Evolutionary conservation across 1,140 invertebrate genomes (phyloP), one percentile per base, ranked within the genome.

Genomic region (Cydia strobilella): DNA sequence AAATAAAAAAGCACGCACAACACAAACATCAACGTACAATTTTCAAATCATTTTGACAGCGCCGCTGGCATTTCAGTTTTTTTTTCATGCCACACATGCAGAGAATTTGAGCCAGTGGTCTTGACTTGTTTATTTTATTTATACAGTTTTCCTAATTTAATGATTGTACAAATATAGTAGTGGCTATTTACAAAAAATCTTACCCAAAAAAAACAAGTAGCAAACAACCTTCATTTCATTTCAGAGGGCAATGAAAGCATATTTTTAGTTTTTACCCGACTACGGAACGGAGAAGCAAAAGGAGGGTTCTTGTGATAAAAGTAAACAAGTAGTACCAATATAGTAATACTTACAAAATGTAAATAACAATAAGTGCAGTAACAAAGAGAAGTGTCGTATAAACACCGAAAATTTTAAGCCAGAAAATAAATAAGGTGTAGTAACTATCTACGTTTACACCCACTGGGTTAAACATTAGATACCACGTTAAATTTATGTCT

Each of bases 401-500:
- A 12, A 83, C 35, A 7, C 82, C 85, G 51, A 86, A 85, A 62
- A 89, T 80, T 15, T 79, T 79, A 66, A 88, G 74, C 87, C 87
- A 90, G 69, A 83, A 75, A 71, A 85, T 71, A 72, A 82, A 74
- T 75, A 80, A 74, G 35, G 78, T 80, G 81, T 83, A 84, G 66
- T 84, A 74, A 54, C 51, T 18, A 59, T 59, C 54, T 59, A 59
- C 20, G 20, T 82, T 82, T 79, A 86, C 76, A 78, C 75, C 76
- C 76, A 80, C 75, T 80, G 75, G 74, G 73, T 73, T 80, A 83
- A 85, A 85, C 88, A 90, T 90, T 79, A 85, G 79, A 81, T 39
- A 79, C 65, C 63, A 62, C 31, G 18, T 35, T 23, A 48, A 73
- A 35, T 72, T 78, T 35, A 69, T 73, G 73, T 65, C 54, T 62